Conservation (phyloP, 2,113 vertebrate species). For the Podarcis raffonei region DNA sequence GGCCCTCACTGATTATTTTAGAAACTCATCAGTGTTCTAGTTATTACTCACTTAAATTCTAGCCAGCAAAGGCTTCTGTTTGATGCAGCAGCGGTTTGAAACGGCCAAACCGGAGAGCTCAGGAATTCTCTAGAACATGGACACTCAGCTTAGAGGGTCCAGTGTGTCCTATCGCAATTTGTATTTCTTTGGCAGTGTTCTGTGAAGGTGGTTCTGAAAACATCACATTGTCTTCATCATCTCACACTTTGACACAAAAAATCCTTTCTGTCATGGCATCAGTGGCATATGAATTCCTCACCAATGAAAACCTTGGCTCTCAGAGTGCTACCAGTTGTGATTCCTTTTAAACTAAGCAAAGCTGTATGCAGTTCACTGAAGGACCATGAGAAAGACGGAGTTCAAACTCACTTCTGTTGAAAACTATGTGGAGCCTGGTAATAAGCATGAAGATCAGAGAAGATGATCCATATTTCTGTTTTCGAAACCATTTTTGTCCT, state of each 20-base stretch:
- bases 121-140: neutral
- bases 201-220: neutral
- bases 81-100: neutral
- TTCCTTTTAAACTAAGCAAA: neutral
- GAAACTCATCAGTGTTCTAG: neutral
- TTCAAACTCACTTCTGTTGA: neutral
- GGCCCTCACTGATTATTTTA: neutral
- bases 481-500: neutral
- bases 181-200: neutral
- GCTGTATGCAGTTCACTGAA: neutral
- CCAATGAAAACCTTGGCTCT: neutral
- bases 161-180: neutral
- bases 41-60: constrained; percentile 15
- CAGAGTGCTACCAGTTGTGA: neutral
- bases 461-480: neutral
- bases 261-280: neutral
- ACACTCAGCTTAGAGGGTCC: neutral
- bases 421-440: neutral
- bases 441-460: neutral
- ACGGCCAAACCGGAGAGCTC: neutral
- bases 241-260: neutral
- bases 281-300: neutral
- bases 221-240: neutral
- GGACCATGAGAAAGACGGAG: neutral
- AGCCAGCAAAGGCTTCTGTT: neutral